phyloP scores from a whole-genome alignment of 2,113 vertebrate genomes.

The Daubentonia madagascariensis region DNA sequence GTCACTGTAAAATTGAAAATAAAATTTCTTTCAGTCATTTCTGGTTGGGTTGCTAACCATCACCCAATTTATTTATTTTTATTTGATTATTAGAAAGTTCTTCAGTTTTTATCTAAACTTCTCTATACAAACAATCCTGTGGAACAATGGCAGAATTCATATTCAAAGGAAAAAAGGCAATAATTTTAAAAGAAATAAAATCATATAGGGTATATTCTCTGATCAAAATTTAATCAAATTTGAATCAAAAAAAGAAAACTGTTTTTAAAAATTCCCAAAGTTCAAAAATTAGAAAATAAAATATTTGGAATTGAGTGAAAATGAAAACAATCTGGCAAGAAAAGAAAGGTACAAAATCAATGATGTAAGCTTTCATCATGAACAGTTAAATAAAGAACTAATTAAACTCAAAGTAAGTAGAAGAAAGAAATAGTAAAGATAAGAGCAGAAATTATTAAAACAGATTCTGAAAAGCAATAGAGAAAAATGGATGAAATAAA shows the following conservation, averaged over 20 bases:
- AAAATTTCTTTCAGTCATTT: background rate
- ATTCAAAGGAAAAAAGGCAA: background rate
- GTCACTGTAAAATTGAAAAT: background rate
- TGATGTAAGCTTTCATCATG: background rate
- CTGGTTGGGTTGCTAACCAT: background rate
- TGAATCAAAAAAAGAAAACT: background rate
- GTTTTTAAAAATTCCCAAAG: background rate
- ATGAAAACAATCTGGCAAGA: background rate
- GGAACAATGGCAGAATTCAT: background rate
- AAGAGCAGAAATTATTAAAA: background rate
- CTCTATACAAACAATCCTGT: background rate
- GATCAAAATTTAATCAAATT: background rate
- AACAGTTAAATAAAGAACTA: background rate
- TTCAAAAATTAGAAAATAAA: background rate
- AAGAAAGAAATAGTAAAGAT: background rate
- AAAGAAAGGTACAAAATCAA: background rate
- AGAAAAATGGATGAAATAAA: background rate
- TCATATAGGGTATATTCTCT: background rate
- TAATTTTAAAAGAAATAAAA: background rate
- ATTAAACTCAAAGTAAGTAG: background rate
- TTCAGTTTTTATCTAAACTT: background rate
- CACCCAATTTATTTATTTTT: background rate
- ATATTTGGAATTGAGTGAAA: background rate
- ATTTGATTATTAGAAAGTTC: background rate
- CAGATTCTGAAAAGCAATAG: background rate